These are phyloP conservation scores for Halcyon leucocephala DNA, from an alignment of 2,797 vertebrate species.

Conservation along the genomic window DNA sequence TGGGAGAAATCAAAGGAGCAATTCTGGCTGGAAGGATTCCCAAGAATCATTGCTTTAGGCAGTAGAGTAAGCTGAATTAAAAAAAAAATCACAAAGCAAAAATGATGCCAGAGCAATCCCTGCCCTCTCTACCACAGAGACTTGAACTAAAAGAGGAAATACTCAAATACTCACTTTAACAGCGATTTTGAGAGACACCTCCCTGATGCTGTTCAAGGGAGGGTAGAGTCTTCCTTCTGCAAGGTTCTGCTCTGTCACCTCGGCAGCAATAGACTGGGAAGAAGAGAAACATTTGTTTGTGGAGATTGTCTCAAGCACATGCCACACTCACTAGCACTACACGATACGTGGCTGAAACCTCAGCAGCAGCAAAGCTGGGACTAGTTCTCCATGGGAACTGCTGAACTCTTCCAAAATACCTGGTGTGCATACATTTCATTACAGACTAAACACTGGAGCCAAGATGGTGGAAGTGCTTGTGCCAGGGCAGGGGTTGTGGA, in stretches of 20 bases:
- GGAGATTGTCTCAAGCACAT: background rate
- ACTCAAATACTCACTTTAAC: slow-evolving; percentile 88
- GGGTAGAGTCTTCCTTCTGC: slow-evolving; percentile 95
- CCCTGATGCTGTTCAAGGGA: slow-evolving; percentile 90
- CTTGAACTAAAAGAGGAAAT: background rate
- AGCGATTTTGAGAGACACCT: slow-evolving; percentile 97
- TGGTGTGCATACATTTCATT: accelerated
- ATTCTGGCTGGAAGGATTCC: background rate
- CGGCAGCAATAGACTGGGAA: slow-evolving; percentile 88
- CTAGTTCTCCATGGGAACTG: background rate
- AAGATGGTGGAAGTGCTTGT: background rate
- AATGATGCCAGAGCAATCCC: background rate
- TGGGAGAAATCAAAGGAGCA: background rate
- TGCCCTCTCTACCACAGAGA: background rate
- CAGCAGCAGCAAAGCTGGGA: background rate
- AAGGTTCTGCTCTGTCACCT: slow-evolving; percentile 93
- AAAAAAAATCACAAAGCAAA: background rate
- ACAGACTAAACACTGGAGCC: background rate
- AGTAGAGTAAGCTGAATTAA: background rate
- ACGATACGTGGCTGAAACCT: background rate
- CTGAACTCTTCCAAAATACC: background rate
- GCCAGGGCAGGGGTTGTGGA: background rate
- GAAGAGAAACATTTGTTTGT: background rate
- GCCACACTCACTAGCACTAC: background rate
- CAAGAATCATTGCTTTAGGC: background rate